A percentile compares a stretch with the other conserved stretches of the same genome.
These are phyloP conservation scores for Hetaerina titia DNA, from an alignment of 2,888 invertebrate genomes.

Conservation along the genomic window DNA sequence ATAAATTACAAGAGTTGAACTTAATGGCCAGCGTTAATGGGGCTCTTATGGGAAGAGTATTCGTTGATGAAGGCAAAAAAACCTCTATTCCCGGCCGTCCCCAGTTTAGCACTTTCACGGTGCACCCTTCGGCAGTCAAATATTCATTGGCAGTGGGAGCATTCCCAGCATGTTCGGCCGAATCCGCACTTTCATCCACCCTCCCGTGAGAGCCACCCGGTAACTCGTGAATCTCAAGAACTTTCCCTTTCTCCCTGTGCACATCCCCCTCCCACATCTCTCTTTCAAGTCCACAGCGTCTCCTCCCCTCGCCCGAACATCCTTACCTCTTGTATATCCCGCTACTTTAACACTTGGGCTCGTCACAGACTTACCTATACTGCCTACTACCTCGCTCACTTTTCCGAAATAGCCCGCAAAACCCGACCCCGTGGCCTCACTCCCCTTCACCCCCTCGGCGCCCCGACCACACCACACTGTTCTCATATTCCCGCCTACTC, in stretches of 20 bases:
- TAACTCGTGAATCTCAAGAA: conserved; percentile 40
- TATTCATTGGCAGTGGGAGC: conserved; percentile 56
- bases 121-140: conserved; percentile 41
- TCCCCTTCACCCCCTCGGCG: neutral
- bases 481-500: neutral
- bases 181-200: conserved; percentile 27
- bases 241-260: neutral
- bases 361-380: neutral
- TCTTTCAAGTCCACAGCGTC: neutral
- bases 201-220: neutral
- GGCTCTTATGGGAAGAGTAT: neutral
- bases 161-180: conserved; percentile 44
- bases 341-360: neutral
- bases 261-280: neutral
- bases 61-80: neutral
- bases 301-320: neutral
- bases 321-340: neutral
- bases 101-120: neutral
- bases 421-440: neutral
- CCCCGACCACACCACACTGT: neutral
- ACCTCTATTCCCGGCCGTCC: neutral
- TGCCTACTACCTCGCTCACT: neutral
- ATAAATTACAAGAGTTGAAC: neutral
- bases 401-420: neutral
- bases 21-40: neutral